These are phyloP conservation scores for Oryzias melastigma DNA, from an alignment of 2,113 vertebrate genomes.

Conservation along the genomic window DNA sequence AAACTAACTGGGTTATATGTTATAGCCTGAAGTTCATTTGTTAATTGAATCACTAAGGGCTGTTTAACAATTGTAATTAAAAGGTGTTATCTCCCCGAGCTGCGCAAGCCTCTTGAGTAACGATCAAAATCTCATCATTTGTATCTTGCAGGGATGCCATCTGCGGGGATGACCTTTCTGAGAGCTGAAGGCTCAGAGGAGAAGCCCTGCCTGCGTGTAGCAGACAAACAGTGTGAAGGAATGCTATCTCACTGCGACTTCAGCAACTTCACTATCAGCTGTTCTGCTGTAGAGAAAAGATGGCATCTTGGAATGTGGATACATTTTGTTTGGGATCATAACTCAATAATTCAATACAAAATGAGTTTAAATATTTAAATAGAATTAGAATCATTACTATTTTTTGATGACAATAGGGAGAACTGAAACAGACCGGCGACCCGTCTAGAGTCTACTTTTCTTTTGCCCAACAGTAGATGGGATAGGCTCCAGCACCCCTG, in stretches of 20 bases:
- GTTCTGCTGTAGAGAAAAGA: not conserved
- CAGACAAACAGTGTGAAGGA: constrained; percentile 18
- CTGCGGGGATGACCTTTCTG: constrained; percentile 58
- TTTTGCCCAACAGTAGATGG: too few species aligned
- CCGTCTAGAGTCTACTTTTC: too few species aligned
- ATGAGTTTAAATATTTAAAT: too few species aligned
- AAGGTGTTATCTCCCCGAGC: not conserved
- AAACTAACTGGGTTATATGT: not conserved
- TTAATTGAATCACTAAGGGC: not conserved
- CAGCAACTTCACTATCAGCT: not conserved
- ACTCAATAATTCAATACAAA: too few species aligned
- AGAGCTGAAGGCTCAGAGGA: constrained; percentile 41
- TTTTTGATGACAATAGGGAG: too few species aligned
- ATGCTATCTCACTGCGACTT: constrained; percentile 12
- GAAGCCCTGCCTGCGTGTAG: constrained; percentile 35
- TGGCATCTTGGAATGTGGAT: too few species aligned
- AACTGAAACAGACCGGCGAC: too few species aligned
- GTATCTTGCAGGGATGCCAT: constrained; percentile 42
- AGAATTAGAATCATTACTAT: too few species aligned
- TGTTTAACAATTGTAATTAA: too few species aligned
- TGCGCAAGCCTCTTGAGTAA: constrained; percentile 14
- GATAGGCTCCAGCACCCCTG: too few species aligned
- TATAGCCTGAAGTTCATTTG: constrained; percentile 1
- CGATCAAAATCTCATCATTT: constrained; percentile 35
- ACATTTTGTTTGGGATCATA: too few species aligned